Evolutionary conservation across 1,140 invertebrate genomes (phyloP), one percentile per base, ranked within the genome.

Genomic region (Drosophila orosa): DNA sequence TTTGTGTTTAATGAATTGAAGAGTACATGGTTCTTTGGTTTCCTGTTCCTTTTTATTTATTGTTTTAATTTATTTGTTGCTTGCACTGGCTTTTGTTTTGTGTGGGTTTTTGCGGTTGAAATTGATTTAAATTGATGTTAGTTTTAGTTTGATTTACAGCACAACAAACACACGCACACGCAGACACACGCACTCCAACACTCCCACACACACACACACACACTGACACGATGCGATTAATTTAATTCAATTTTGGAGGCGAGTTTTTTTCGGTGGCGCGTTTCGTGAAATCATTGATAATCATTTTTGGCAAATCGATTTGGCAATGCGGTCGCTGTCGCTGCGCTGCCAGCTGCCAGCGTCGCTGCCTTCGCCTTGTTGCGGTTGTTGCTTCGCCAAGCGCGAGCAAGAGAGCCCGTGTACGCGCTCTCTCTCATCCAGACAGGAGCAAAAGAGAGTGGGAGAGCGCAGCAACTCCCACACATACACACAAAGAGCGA

Each of bases 221-320:
- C 22, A 22, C 9, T 37, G 37, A 57, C n/a, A 35, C 39, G 33
- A 78, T 80, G 45, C 50, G 78, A 86, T 86, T 86, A 87, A 86
- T 89, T 89, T 87, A 87, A 86, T 87, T 86, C 79, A 87, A 87
- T 86, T 82, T 82, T 54, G 17, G 31, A 62, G 59, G 62, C 66
- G 73, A 78, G 59, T 63, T 63, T 60, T 60, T 60, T 63, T 54
- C 50, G 60, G 76, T 78, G 62, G 35, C 74, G 58, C 71, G 75
- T 78, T 54, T 78, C 50, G 78, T 63, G 45, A 89, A 90, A 89
- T 90, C 84, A 89, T 89, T 89, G 84, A 89, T 89, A 89, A 89
- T 90, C 67, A 80, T 90, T 89, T 89, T 82, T 85, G 77, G 78
- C 80, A 89, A 89, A 89, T 89, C 84, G 84, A 89, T 89, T 84